A percentile compares a stretch with the other conserved stretches of the same genome.
These are phyloP conservation scores for Chondrilla cf. caribensis DNA, from an alignment of 37 sponge, comb jelly and placozoan genomes.

Conservation along the genomic window DNA sequence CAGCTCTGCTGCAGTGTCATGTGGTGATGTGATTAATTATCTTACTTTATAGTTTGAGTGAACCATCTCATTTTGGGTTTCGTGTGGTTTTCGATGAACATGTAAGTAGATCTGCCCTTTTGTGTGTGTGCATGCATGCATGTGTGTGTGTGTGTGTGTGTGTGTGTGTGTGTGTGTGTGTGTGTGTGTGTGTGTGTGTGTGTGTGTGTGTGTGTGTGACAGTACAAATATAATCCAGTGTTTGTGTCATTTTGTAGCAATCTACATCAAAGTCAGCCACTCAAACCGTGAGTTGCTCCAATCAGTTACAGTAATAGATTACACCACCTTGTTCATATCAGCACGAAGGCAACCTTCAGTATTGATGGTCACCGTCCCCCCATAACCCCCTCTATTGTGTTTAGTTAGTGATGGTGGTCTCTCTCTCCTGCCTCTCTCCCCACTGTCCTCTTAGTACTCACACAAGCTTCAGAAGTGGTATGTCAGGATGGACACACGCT, in stretches of 20 bases:
- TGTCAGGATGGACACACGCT: neutral
- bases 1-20: no score
- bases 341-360: no score
- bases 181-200: slow-evolving; percentile 4
- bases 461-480: neutral
- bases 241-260: neutral
- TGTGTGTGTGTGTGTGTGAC: neutral
- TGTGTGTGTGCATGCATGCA: neutral
- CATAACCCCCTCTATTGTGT: no score
- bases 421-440: neutral
- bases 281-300: neutral
- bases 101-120: neutral
- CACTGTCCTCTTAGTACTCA: neutral
- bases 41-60: neutral
- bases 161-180: neutral
- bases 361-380: no score
- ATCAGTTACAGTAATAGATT: no score
- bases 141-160: neutral
- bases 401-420: neutral
- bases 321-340: no score
- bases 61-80: neutral
- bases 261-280: slow-evolving; percentile 7
- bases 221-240: no score
- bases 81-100: neutral
- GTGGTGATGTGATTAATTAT: no score